Percentiles rank a stretch among this genome's conserved stretches.
These are phyloP conservation scores for Lasioglossum pauxillum DNA, from an alignment of 2,888 invertebrate genomes.

Conservation along the genomic window DNA sequence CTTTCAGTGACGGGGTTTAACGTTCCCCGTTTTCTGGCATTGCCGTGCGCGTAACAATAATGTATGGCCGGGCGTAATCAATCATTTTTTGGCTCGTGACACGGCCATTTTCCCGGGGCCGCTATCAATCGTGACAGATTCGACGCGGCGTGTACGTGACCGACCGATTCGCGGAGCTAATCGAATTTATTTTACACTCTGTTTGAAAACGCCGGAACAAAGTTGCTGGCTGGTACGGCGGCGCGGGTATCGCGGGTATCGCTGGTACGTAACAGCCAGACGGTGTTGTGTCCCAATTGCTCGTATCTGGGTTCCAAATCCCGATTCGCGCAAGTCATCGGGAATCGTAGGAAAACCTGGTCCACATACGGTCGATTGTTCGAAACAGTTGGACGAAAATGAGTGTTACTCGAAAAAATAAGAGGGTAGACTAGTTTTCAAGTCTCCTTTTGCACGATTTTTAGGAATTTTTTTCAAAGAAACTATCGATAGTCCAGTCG, in stretches of 20 bases:
- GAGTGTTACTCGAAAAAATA: neutral
- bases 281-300: constrained; percentile 30
- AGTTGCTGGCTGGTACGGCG: constrained; percentile 2
- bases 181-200: constrained; percentile 74
- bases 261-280: neutral
- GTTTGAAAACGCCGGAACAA: constrained; percentile 67
- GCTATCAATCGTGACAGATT: constrained; percentile 73
- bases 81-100: constrained; percentile 72
- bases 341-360: constrained; percentile 3
- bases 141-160: constrained; percentile 66
- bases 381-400: neutral
- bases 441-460: no score
- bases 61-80: constrained; percentile 67
- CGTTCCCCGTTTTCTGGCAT: constrained; percentile 66
- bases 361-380: neutral
- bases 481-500: no score
- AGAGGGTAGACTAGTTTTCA: neutral
- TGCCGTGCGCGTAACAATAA: constrained; percentile 67
- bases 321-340: constrained; percentile 16
- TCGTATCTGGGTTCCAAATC: constrained; percentile 37
- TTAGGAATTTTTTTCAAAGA: no score
- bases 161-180: constrained; percentile 66
- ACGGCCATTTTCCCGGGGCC: constrained; percentile 61
- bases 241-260: constrained; percentile 13
- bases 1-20: constrained; percentile 63